Evolutionary conservation across 2,797 vertebrate species (phyloP).

Genomic region (Galago senegalensis): DNA sequence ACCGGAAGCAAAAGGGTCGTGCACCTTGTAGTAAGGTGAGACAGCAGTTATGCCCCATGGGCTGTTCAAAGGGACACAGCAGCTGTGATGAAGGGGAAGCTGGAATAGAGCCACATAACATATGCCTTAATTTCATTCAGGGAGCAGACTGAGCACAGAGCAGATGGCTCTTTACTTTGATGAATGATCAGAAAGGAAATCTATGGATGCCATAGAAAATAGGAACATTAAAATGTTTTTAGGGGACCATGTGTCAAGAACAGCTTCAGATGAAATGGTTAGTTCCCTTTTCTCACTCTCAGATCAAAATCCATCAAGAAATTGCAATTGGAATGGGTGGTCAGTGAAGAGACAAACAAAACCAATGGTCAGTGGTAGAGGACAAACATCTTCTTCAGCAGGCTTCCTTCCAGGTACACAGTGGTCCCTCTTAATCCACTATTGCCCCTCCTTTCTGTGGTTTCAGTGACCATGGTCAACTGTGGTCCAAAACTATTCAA

Average conservation of each 20-base stretch:
- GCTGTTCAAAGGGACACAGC: slow-evolving; percentile 78
- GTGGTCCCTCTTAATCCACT: not conserved
- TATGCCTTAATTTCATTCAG: slow-evolving; percentile 72
- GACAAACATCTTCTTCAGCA: not conserved
- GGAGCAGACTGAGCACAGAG: slow-evolving; percentile 56
- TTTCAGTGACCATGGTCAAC: not conserved
- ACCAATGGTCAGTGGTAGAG: not conserved
- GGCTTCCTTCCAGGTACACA: not conserved
- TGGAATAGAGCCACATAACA: slow-evolving; percentile 74
- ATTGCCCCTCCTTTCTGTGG: not conserved
- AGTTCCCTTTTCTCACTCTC: slow-evolving; percentile 27
- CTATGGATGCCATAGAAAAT: slow-evolving; percentile 54
- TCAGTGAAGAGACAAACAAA: not conserved
- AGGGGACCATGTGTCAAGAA: slow-evolving; percentile 66
- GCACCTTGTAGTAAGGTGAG: slow-evolving; percentile 79
- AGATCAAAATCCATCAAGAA: slow-evolving; percentile 63
- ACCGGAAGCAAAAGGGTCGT: slow-evolving; percentile 67
- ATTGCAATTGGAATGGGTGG: not conserved
- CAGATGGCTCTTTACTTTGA: slow-evolving; percentile 80
- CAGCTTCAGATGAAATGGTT: slow-evolving; percentile 58
- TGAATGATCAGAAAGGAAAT: slow-evolving; percentile 77
- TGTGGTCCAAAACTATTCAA: not conserved
- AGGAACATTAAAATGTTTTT: slow-evolving; percentile 39
- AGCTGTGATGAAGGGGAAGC: slow-evolving; percentile 69
- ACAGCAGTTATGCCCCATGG: slow-evolving; percentile 66